Percentiles rank a stretch among this genome's conserved stretches.
These are phyloP conservation scores for Chionomys nivalis DNA, from an alignment of 2,113 vertebrate genomes.

Conservation along the genomic window DNA sequence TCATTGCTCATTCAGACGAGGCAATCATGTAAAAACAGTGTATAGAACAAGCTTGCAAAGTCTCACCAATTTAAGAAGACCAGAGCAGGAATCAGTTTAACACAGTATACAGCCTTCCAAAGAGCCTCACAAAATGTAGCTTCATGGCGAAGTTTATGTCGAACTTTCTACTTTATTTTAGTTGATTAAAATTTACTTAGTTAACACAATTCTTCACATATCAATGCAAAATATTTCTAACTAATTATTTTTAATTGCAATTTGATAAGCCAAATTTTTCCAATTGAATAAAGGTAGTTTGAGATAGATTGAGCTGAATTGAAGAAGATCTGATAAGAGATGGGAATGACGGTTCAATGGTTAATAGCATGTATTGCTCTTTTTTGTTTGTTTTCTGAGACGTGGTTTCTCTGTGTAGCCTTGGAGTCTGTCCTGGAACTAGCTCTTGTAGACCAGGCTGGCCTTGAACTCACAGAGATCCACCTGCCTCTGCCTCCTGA, in stretches of 20 bases:
- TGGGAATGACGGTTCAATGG: not conserved
- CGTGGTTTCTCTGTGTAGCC: too few relatives aligned
- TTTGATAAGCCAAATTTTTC: constrained; percentile 7
- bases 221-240: not conserved
- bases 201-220: not conserved
- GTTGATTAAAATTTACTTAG: not conserved
- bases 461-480: too few relatives aligned
- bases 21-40: not conserved
- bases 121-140: not conserved
- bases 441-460: too few relatives aligned
- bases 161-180: not conserved
- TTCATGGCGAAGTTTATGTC: not conserved
- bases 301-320: not conserved
- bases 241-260: not conserved
- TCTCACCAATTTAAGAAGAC: not conserved
- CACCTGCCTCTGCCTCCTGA: too few relatives aligned
- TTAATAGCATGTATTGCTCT: not conserved
- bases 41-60: not conserved
- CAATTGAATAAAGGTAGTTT: not conserved
- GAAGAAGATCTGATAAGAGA: not conserved
- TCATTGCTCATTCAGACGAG: not conserved
- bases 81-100: not conserved
- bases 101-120: not conserved
- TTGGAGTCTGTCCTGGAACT: too few relatives aligned
- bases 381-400: too few relatives aligned